Evolutionary conservation across 2,888 invertebrate species (phyloP).

Genomic region (Leucophenga montana): DNA sequence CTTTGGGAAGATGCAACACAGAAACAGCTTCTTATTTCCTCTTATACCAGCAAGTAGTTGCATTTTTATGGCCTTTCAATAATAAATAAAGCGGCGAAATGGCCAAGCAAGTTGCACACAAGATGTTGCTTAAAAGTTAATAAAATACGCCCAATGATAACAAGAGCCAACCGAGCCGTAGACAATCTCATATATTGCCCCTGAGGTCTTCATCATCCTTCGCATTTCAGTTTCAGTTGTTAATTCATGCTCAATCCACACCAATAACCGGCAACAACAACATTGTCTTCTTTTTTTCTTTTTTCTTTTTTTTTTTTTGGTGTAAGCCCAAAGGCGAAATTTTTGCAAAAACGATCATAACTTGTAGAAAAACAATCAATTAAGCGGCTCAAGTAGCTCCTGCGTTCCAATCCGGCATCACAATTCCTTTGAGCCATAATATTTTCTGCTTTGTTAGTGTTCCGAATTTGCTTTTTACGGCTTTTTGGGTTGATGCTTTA

Average conservation of each 20-base stretch:
- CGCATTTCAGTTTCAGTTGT: no score
- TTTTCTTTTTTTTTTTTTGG: no score
- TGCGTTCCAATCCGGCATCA: slow-evolving; percentile 37
- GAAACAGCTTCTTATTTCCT: slow-evolving; percentile 21
- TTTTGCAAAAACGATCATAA: slow-evolving; percentile 35
- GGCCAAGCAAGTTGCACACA: slow-evolving; percentile 17
- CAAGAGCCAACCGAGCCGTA: slow-evolving; percentile 62
- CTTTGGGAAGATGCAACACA: slow-evolving; percentile 50
- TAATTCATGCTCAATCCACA: slow-evolving; percentile 21
- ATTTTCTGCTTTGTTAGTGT: slow-evolving; percentile 27
- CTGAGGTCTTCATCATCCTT: slow-evolving; percentile 68
- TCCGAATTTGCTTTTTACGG: slow-evolving; percentile 46
- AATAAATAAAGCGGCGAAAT: slow-evolving; percentile 49
- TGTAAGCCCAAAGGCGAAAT: slow-evolving; percentile 12
- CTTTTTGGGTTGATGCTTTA: slow-evolving; percentile 50
- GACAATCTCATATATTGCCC: slow-evolving; percentile 58
- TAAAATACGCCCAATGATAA: slow-evolving; percentile 72
- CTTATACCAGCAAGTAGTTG: slow-evolving; percentile 48
- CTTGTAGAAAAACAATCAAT: slow-evolving; percentile 69
- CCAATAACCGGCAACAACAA: background rate
- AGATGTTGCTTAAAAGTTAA: slow-evolving; percentile 69
- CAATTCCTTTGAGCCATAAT: slow-evolving; percentile 39
- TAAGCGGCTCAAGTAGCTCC: slow-evolving; percentile 63
- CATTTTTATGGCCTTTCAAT: slow-evolving; percentile 64
- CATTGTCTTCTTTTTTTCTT: slow-evolving; percentile 6